Evolutionary conservation across 2,797 vertebrate species (phyloP), one percentile per base, ranked within the genome.

Genomic region (Denticeps clupeoides): DNA sequence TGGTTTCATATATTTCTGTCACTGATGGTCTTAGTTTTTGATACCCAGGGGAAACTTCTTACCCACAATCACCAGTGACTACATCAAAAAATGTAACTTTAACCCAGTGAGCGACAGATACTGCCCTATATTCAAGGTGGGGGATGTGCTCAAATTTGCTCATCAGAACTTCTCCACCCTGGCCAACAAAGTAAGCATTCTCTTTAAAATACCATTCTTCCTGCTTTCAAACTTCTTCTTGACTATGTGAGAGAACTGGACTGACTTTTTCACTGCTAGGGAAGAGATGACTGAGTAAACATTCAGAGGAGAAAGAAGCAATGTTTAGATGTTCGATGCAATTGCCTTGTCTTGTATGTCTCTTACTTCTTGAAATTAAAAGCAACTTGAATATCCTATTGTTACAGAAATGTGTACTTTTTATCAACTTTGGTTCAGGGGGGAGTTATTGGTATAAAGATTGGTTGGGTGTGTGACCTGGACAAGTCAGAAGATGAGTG

Each of bases 361-460:
- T n/a, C n/a, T n/a, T n/a, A n/a, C n/a, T n/a, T n/a, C n/a, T n/a
- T n/a, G n/a, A n/a, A n/a, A n/a, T n/a, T n/a, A n/a, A n/a, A n/a
- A n/a, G n/a, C n/a, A n/a, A n/a, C n/a, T n/a, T n/a, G n/a, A n/a
- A n/a, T n/a, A n/a, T n/a, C n/a, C n/a, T n/a, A n/a, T n/a, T n/a
- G n/a, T n/a, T n/a, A n/a, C n/a, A n/a, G n/a, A n/a, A n/a, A n/a
- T n/a, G n/a, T n/a, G n/a, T n/a, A n/a, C n/a, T n/a, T n/a, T n/a
- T n/a, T n/a, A n/a, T n/a, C n/a, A n/a, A n/a, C n/a, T n/a, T n/a
- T n/a, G n/a, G n/a, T n/a, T n/a, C 51, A 95, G 93, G 93, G 93
- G 0, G 93, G 92, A 8, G 90, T 94, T 19, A 85, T 96, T 56
- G 92, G 90, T 13, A 93, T 96, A 66, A 95, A 94, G 78, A 95